A percentile compares a stretch with the other conserved stretches of the same genome.
These are phyloP conservation scores for Tadarida brasiliensis DNA, from an alignment of 2,797 vertebrate genomes.

Conservation along the genomic window DNA sequence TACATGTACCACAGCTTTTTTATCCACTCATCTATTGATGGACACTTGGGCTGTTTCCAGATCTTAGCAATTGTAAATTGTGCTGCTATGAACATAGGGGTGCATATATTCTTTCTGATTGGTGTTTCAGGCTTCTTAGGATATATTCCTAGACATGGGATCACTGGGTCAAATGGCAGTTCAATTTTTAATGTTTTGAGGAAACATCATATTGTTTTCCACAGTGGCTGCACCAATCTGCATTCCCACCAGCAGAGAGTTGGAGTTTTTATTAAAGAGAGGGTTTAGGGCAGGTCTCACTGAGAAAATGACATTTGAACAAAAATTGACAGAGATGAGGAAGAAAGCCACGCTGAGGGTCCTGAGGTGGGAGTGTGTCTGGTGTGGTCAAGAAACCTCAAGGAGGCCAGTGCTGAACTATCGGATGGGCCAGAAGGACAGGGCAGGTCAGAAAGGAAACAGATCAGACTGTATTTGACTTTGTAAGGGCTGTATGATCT, in stretches of 20 bases:
- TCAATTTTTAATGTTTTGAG: too few species aligned
- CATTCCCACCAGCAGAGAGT: neutral
- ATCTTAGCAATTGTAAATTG: too few species aligned
- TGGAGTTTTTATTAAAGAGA: neutral
- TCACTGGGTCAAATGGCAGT: too few species aligned
- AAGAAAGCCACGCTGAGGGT: neutral
- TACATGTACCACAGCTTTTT: too few species aligned
- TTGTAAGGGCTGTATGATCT: neutral
- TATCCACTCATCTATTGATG: too few species aligned
- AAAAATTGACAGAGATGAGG: neutral
- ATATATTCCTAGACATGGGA: too few species aligned
- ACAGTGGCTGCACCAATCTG: too few species aligned
- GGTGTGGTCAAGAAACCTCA: neutral
- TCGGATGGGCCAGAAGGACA: neutral
- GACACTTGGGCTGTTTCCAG: too few species aligned
- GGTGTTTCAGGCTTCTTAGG: too few species aligned
- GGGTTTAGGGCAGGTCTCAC: neutral
- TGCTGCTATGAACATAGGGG: too few species aligned
- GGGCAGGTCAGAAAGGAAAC: neutral
- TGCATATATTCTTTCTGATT: too few species aligned
- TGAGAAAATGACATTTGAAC: neutral
- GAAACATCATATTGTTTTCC: too few species aligned
- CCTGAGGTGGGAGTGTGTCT: neutral
- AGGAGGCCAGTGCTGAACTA: neutral
- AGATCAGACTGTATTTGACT: neutral